Conservation (phyloP, 2,797 vertebrate genomes). For the Pseudomugil tenellus region DNA sequence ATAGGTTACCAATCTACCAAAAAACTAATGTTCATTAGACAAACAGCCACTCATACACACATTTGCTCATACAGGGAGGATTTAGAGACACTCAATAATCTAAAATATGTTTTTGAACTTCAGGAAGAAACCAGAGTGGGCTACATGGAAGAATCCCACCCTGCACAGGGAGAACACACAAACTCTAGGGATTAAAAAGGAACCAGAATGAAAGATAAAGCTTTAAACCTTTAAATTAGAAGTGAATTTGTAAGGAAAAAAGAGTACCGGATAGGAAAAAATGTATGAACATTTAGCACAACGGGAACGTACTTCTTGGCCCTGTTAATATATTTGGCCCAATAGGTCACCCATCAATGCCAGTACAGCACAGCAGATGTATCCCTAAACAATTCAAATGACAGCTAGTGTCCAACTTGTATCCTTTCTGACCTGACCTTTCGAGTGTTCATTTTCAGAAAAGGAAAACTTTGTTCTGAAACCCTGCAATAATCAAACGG, state of each 20-base stretch:
- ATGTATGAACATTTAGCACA: slow-evolving; percentile 15
- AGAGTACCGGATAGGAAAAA: neutral
- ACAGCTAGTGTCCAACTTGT: slow-evolving; percentile 45
- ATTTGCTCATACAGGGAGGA: neutral
- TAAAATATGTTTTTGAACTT: neutral
- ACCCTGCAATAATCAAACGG: slow-evolving; percentile 35
- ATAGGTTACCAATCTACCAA: neutral
- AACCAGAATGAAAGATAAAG: neutral
- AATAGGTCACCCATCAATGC: slow-evolving; percentile 42
- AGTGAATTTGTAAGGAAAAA: neutral
- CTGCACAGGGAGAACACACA: neutral
- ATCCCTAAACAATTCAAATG: slow-evolving; percentile 47
- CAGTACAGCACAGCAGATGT: slow-evolving; percentile 34
- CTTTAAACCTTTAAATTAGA: neutral
- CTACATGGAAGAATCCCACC: neutral
- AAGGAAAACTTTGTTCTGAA: slow-evolving; percentile 31
- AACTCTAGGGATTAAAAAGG: neutral
- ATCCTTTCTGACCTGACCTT: slow-evolving; percentile 55
- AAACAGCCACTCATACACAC: neutral
- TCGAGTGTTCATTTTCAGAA: slow-evolving; percentile 27
- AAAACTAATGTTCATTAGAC: neutral
- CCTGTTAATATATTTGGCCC: slow-evolving; percentile 35
- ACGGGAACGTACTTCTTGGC: slow-evolving; percentile 3
- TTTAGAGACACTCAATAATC: neutral
- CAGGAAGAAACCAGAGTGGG: neutral